Evolutionary conservation across 2,113 vertebrate genomes (phyloP).

Genomic region (Brachyhypopomus occidentalis): DNA sequence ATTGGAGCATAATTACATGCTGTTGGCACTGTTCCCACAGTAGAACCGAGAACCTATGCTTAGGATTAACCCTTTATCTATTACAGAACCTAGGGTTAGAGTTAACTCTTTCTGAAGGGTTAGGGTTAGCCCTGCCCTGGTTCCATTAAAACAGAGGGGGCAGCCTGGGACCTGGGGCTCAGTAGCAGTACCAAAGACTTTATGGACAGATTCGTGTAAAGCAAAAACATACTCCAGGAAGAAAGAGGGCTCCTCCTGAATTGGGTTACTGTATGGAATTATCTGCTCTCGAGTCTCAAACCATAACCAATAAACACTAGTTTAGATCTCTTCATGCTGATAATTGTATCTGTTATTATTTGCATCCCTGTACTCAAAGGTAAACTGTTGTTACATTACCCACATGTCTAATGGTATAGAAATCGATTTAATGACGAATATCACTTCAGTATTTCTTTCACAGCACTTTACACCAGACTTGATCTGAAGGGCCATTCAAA

Average conservation of each 20-base stretch:
- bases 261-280: no score
- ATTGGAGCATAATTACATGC: no score
- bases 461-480: background rate
- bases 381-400: background rate
- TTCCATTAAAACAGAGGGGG: background rate
- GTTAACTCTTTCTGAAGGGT: no score
- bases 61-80: no score
- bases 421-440: no score
- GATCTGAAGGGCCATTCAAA: background rate
- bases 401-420: background rate
- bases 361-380: background rate
- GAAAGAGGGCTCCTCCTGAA: no score
- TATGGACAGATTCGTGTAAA: background rate
- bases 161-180: background rate
- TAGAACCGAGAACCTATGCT: no score
- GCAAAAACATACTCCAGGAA: no score
- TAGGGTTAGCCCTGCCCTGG: no score
- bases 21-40: no score
- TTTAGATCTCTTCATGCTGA: background rate
- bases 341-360: background rate
- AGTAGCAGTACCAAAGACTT: background rate
- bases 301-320: background rate
- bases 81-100: no score
- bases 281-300: background rate
- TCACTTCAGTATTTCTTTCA: background rate